A percentile compares a stretch with the other conserved stretches of the same genome.
These are phyloP conservation scores for Tinamus major DNA, from an alignment of 2,797 vertebrate species.

Conservation along the genomic window DNA sequence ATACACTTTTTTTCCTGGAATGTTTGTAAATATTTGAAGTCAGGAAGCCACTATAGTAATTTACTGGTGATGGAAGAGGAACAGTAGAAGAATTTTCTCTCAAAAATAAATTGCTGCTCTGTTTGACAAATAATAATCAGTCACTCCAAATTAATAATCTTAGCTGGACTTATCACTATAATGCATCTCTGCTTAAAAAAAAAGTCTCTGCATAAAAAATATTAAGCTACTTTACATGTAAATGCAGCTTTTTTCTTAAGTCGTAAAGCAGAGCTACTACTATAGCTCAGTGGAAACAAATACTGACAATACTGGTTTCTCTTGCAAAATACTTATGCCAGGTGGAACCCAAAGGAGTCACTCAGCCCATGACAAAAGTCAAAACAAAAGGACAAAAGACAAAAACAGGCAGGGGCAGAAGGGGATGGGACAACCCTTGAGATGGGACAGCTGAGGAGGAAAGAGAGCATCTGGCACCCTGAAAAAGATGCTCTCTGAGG, in stretches of 20 bases:
- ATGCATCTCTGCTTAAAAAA: background rate
- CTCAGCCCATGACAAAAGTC: background rate
- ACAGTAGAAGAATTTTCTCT: slow-evolving; percentile 30
- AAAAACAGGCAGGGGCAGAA: background rate
- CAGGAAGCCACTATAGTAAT: background rate
- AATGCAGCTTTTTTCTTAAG: background rate
- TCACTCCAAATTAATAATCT: background rate
- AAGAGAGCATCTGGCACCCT: background rate
- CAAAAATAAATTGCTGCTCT: slow-evolving; percentile 28
- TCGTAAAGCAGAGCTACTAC: background rate
- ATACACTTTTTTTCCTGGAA: background rate
- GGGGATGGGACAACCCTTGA: background rate
- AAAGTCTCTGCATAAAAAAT: background rate
- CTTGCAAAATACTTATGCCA: background rate
- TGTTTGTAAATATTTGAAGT: slow-evolving; percentile 41
- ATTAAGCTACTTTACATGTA: background rate
- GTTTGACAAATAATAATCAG: slow-evolving; percentile 7
- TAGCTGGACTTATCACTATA: background rate
- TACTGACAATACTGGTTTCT: background rate
- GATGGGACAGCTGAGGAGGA: background rate
- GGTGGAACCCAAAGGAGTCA: background rate
- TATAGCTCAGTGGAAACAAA: background rate
- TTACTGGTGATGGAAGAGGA: slow-evolving; percentile 20
- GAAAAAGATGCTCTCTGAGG: background rate
- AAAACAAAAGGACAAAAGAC: background rate